phyloP scores from a whole-genome alignment of 1,140 invertebrate species.

The Pseudomyrmex dendroicus region DNA sequence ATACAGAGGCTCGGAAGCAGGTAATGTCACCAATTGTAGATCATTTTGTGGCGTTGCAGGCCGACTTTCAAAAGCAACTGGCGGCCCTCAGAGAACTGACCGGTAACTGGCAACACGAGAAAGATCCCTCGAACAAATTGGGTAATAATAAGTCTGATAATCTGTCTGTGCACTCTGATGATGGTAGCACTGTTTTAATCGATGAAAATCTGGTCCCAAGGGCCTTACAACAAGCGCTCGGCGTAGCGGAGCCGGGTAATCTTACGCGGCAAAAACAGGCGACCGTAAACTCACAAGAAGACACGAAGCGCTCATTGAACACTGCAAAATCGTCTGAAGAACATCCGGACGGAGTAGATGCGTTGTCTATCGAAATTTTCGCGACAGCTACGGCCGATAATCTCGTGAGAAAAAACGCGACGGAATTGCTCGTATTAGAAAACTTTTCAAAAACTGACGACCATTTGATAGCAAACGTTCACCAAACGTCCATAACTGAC shows the following conservation, averaged over 20 bases:
- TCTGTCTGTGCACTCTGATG: constrained; percentile 60
- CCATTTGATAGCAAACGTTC: background rate
- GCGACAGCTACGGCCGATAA: background rate
- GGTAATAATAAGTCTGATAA: constrained; percentile 75
- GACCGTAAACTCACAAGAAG: constrained; percentile 33
- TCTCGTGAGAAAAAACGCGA: background rate
- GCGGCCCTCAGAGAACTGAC: constrained; percentile 78
- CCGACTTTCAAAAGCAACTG: constrained; percentile 81
- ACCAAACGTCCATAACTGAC: background rate
- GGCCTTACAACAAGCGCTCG: constrained; percentile 57
- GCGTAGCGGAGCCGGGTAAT: constrained; percentile 51
- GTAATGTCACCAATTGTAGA: constrained; percentile 82
- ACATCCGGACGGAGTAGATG: background rate
- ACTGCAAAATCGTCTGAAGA: constrained; percentile 8
- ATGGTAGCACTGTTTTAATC: constrained; percentile 67
- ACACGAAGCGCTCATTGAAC: constrained; percentile 25
- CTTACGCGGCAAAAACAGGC: constrained; percentile 45
- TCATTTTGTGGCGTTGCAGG: constrained; percentile 80
- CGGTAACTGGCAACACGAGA: constrained; percentile 79
- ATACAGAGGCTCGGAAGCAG: constrained; percentile 82
- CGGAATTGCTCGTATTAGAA: background rate
- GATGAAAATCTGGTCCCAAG: constrained; percentile 68
- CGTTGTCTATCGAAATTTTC: constrained; percentile 4
- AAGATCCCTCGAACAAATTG: constrained; percentile 70
- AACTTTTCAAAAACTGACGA: background rate